Evolutionary conservation across 2,888 invertebrate species (phyloP).

Genomic region (Phyllotreta striolata): DNA sequence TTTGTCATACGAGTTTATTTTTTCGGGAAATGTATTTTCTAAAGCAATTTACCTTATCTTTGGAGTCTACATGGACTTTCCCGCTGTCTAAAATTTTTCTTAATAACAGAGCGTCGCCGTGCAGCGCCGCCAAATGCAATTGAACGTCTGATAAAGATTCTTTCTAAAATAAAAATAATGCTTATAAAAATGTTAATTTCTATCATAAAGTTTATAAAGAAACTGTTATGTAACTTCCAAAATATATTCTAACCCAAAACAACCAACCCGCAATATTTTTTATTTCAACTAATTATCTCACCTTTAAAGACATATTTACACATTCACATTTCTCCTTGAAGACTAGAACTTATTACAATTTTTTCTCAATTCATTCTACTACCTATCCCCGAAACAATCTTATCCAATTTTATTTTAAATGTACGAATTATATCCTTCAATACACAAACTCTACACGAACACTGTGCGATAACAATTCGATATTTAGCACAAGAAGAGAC

Average conservation of each 20-base stretch:
- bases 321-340: no score
- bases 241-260: no score
- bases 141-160: constrained; percentile 93
- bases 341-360: no score
- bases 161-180: constrained; percentile 70
- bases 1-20: background rate
- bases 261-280: no score
- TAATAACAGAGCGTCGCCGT: constrained; percentile 82
- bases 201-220: background rate
- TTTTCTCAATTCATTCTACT: no score
- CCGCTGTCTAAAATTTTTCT: constrained; percentile 87
- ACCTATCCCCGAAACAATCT: no score
- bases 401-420: no score
- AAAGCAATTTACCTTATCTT: constrained; percentile 79
- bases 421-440: no score
- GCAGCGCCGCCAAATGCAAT: constrained; percentile 88
- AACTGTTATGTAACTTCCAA: background rate
- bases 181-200: constrained; percentile 30
- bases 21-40: background rate
- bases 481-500: no score
- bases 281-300: constrained; percentile 12
- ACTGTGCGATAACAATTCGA: no score
- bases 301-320: constrained; percentile 34
- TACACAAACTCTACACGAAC: no score
- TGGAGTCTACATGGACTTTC: constrained; percentile 93